phyloP scores from a whole-genome alignment of 1,140 invertebrate species.

The Conus ventricosus region DNA sequence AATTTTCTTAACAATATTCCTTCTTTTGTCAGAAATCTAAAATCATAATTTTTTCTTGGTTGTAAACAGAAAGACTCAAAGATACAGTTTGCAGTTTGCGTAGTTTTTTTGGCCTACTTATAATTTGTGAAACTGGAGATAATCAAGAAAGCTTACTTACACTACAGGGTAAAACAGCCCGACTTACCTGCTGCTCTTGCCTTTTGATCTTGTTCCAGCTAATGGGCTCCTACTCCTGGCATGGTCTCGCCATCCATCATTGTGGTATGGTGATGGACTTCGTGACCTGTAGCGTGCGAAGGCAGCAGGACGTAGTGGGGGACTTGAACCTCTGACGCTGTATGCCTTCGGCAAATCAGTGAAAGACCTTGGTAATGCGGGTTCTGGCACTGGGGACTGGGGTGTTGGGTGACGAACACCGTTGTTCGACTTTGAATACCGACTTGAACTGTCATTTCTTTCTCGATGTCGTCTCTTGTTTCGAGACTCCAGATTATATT shows the following conservation, averaged over 20 bases:
- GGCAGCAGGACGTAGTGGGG: slow-evolving; percentile 7
- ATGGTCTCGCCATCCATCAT: slow-evolving; percentile 50
- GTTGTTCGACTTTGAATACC: slow-evolving; percentile 8
- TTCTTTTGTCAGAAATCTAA: too few species aligned
- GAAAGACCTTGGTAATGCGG: slow-evolving; percentile 47
- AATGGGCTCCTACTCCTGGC: slow-evolving; percentile 46
- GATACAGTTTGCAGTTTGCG: too few species aligned
- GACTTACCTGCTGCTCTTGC: not conserved
- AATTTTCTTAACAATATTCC: too few species aligned
- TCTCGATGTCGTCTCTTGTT: not conserved
- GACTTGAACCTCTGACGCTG: slow-evolving; percentile 5
- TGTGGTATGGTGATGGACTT: slow-evolving; percentile 52
- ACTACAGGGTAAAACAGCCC: not conserved
- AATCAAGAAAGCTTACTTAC: too few species aligned
- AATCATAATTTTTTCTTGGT: too few species aligned
- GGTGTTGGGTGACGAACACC: not conserved
- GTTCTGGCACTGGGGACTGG: slow-evolving; percentile 12
- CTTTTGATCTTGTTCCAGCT: slow-evolving; percentile 33
- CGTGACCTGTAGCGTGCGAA: slow-evolving; percentile 43
- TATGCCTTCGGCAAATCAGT: slow-evolving; percentile 52
- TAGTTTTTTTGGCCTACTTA: too few species aligned
- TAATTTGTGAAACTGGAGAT: too few species aligned
- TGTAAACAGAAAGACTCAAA: too few species aligned
- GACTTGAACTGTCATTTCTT: not conserved
- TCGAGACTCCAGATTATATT: not conserved